phyloP scores from a whole-genome alignment of 2,888 invertebrate genomes.

The Drosophila limbata region DNA sequence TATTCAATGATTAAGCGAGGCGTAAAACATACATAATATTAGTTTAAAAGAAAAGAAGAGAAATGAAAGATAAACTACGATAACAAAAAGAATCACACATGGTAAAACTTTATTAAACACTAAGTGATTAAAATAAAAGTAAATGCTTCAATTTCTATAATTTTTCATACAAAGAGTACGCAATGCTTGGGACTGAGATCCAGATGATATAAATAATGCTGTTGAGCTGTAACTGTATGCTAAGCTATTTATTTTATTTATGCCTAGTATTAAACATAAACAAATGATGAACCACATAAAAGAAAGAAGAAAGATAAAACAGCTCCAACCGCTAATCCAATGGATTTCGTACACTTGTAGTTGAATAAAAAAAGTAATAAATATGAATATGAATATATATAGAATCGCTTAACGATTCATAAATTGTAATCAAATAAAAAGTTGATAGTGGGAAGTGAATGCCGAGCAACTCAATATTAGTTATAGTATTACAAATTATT shows the following conservation, averaged over 20 bases:
- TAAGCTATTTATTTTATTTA: slow-evolving; percentile 78
- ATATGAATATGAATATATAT: slow-evolving; percentile 31
- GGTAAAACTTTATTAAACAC: slow-evolving; percentile 58
- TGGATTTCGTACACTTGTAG: slow-evolving; percentile 71
- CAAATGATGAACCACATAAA: not conserved
- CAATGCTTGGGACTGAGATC: slow-evolving; percentile 56
- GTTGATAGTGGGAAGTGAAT: slow-evolving; percentile 58
- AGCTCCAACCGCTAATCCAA: slow-evolving; percentile 57
- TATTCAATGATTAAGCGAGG: slow-evolving; percentile 45
- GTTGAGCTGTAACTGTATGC: slow-evolving; percentile 73
- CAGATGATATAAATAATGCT: slow-evolving; percentile 68
- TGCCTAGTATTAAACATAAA: slow-evolving; percentile 72
- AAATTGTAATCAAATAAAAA: slow-evolving; percentile 66
- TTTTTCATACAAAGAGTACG: slow-evolving; percentile 57
- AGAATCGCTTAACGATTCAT: slow-evolving; percentile 69
- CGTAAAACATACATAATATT: slow-evolving; percentile 26
- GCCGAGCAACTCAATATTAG: slow-evolving; percentile 79
- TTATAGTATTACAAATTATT: slow-evolving; percentile 72
- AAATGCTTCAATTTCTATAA: slow-evolving; percentile 54
- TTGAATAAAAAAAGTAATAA: slow-evolving; percentile 50
- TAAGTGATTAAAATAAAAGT: slow-evolving; percentile 52
- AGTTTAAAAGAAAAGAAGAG: slow-evolving; percentile 31
- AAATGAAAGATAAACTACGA: slow-evolving; percentile 19
- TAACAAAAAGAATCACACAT: slow-evolving; percentile 25
- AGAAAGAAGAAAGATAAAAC: slow-evolving; percentile 23